These are phyloP conservation scores for Hypsibius dujardini DNA, from an alignment of 1,140 invertebrate species.

Conservation along the genomic window DNA sequence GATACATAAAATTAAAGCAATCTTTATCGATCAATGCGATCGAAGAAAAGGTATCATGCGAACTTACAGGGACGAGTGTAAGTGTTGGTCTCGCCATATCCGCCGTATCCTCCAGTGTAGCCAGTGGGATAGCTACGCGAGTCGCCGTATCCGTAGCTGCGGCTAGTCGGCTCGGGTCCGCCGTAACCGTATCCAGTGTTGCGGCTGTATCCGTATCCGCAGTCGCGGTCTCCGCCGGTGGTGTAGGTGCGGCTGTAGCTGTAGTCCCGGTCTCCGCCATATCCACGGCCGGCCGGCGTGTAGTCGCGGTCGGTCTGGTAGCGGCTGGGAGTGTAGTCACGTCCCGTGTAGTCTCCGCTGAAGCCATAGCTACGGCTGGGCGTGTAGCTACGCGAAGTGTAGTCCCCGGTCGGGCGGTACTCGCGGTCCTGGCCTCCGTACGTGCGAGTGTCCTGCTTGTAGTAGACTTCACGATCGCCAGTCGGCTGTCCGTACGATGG, in stretches of 20 bases:
- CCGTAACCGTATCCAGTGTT: no score
- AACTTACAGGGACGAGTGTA: no score
- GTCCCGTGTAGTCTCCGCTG: neutral
- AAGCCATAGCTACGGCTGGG: neutral
- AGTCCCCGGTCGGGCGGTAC: slow-evolving; percentile 2
- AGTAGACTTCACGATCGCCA: neutral
- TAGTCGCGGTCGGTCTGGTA: slow-evolving; percentile 12
- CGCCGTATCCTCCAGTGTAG: no score
- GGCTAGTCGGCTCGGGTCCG: no score
- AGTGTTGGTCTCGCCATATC: no score
- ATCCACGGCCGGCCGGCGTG: neutral
- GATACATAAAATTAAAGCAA: no score
- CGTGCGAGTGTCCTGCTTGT: neutral
- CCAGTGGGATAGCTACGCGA: no score
- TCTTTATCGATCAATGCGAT: no score
- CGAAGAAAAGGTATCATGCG: no score
- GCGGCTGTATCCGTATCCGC: neutral
- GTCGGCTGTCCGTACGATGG: neutral
- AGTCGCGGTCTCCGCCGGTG: neutral
- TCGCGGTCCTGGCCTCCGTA: neutral
- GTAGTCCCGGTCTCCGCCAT: neutral
- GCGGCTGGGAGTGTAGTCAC: neutral
- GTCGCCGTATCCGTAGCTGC: neutral
- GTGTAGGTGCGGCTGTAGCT: neutral
- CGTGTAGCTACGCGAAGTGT: neutral